phyloP scores from a whole-genome alignment of 53 echinoderm and acorn worm species.

The Echinometra lucunter region DNA sequence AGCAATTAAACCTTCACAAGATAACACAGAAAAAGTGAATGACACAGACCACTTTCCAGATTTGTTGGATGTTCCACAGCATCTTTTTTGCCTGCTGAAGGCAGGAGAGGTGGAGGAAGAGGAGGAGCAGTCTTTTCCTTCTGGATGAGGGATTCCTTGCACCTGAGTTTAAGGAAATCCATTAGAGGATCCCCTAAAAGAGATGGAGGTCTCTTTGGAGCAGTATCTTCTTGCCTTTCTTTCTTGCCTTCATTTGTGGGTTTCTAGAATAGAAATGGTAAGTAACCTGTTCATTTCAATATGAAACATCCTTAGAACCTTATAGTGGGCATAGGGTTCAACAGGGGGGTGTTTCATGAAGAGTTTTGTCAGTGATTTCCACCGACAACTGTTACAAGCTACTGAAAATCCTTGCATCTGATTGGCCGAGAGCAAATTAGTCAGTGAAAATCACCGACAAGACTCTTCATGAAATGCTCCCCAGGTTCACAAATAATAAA shows the following conservation, averaged over 20 bases:
- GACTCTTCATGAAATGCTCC: too few species aligned
- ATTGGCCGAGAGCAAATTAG: too few species aligned
- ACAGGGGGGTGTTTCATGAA: too few species aligned
- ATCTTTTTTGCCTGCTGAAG: neutral
- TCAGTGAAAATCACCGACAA: too few species aligned
- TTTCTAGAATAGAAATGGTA: neutral
- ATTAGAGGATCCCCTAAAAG: conserved; percentile 22
- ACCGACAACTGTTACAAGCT: too few species aligned
- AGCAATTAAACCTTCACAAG: too few species aligned
- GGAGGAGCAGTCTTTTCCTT: neutral
- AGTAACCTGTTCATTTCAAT: too few species aligned
- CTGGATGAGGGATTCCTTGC: conserved; percentile 8
- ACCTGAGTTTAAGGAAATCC: conserved; percentile 46
- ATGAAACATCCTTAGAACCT: too few species aligned
- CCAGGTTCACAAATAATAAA: too few species aligned
- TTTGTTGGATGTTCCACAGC: neutral
- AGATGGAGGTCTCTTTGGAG: neutral
- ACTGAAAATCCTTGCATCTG: too few species aligned
- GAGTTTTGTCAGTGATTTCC: too few species aligned
- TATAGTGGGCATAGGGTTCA: too few species aligned
- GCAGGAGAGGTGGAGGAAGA: conserved; percentile 28
- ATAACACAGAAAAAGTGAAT: neutral
- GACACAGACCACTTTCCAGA: neutral
- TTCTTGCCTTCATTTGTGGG: neutral
- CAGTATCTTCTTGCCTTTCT: neutral